A percentile compares a stretch with the other conserved stretches of the same genome.
phyloP scores from a whole-genome alignment of 2,113 vertebrate genomes.

The Mus musculus region DNA sequence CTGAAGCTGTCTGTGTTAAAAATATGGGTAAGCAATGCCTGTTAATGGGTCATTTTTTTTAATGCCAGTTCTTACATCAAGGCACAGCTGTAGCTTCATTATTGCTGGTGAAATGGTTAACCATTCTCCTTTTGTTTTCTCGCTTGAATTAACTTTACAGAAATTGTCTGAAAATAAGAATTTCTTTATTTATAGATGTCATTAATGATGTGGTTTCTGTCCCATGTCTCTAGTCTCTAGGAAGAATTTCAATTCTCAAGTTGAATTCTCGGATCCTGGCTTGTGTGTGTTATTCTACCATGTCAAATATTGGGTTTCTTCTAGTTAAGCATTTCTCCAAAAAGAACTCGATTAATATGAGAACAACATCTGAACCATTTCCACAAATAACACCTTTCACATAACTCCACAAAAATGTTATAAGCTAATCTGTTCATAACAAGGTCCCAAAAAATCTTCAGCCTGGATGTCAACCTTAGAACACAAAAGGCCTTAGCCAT shows the following conservation, averaged over 20 bases:
- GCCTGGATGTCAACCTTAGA: slow-evolving; percentile 24
- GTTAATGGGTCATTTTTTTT: not conserved
- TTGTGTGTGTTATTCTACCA: not conserved
- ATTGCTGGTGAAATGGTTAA: not conserved
- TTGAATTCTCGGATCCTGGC: not conserved
- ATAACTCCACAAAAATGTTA: not conserved
- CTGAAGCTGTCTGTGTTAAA: not conserved
- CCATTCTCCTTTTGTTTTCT: not conserved
- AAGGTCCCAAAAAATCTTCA: slow-evolving; percentile 18
- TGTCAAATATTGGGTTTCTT: not conserved
- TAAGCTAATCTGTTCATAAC: slow-evolving; percentile 39
- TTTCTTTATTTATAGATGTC: not conserved
- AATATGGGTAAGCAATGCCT: not conserved
- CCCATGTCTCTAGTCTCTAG: not conserved
- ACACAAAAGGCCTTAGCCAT: not conserved
- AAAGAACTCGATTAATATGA: slow-evolving; percentile 2
- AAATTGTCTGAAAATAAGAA: slow-evolving; percentile 1
- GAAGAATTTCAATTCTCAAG: not conserved
- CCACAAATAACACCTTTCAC: not conserved
- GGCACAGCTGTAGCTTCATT: not conserved
- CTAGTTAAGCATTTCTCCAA: not conserved
- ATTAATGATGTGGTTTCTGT: not conserved
- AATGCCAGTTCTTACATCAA: not conserved
- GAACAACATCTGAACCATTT: slow-evolving; percentile 16
- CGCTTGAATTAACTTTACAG: slow-evolving; percentile 12